Conservation (phyloP, 2,113 vertebrate genomes). For the Stercorarius parasiticus region DNA sequence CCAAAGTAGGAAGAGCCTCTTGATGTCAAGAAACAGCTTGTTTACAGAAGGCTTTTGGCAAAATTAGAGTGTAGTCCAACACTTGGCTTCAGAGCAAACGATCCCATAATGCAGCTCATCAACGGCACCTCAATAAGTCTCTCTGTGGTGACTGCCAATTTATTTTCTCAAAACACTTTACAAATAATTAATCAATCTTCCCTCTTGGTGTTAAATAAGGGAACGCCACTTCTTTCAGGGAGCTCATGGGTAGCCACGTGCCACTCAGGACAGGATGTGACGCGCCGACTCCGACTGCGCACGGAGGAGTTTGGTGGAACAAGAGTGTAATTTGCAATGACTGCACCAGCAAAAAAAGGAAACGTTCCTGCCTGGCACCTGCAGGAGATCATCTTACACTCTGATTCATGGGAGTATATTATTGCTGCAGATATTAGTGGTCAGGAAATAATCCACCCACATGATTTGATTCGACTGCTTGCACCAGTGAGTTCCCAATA, state of each 20-base stretch:
- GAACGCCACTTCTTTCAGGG: neutral
- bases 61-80: neutral
- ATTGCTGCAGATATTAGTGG: neutral
- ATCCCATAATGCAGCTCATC: neutral
- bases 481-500: neutral
- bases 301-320: fast-evolving
- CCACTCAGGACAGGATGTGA: neutral
- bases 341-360: neutral
- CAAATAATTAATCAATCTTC: neutral
- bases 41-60: neutral
- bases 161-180: neutral
- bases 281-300: fast-evolving
- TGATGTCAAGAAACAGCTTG: conserved; percentile 16
- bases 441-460: neutral
- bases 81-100: neutral
- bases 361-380: neutral
- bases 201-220: neutral
- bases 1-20: neutral
- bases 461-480: neutral
- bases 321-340: neutral
- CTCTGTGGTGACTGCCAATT: neutral
- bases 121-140: neutral
- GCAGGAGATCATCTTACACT: neutral
- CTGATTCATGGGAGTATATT: neutral
- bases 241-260: fast-evolving